A percentile compares a stretch with the other conserved stretches of the same genome.
Evolutionary conservation across 2,113 vertebrate species (phyloP).

Genomic region (Oryzias woworae): DNA sequence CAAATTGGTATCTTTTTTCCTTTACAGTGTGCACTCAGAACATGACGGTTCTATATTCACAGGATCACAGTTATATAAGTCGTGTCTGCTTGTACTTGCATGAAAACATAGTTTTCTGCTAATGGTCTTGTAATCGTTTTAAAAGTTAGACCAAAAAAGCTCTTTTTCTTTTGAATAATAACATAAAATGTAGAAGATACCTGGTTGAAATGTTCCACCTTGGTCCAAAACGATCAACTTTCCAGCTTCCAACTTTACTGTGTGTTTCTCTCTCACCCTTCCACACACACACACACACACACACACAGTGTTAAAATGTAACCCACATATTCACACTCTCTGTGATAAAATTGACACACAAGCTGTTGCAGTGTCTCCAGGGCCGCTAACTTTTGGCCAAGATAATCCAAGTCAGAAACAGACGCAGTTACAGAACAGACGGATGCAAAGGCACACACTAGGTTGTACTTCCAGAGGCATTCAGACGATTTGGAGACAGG

Average conservation of each 20-base stretch:
- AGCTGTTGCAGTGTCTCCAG: conserved; percentile 20
- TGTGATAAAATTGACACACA: conserved; percentile 26
- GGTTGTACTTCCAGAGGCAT: conserved; percentile 16
- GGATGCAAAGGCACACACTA: not conserved
- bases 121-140: too few relatives aligned
- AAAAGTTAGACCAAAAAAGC: too few relatives aligned
- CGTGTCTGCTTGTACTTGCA: too few relatives aligned
- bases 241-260: not conserved
- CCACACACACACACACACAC: conserved; percentile 2
- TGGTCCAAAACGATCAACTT: too few relatives aligned
- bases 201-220: too few relatives aligned
- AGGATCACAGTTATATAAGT: too few relatives aligned
- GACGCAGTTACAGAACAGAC: conserved; percentile 6
- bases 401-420: conserved; percentile 4
- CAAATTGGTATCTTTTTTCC: too few relatives aligned
- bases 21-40: too few relatives aligned
- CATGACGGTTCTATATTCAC: too few relatives aligned
- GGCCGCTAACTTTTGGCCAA: conserved; percentile 19
- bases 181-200: too few relatives aligned
- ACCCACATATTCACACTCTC: conserved; percentile 10
- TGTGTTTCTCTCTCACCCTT: conserved; percentile 1
- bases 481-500: conserved; percentile 26
- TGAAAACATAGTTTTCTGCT: too few relatives aligned
- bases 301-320: conserved; percentile 3
- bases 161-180: too few relatives aligned